phyloP scores from a whole-genome alignment of 1,140 invertebrate species.

The Phortica variegata region DNA sequence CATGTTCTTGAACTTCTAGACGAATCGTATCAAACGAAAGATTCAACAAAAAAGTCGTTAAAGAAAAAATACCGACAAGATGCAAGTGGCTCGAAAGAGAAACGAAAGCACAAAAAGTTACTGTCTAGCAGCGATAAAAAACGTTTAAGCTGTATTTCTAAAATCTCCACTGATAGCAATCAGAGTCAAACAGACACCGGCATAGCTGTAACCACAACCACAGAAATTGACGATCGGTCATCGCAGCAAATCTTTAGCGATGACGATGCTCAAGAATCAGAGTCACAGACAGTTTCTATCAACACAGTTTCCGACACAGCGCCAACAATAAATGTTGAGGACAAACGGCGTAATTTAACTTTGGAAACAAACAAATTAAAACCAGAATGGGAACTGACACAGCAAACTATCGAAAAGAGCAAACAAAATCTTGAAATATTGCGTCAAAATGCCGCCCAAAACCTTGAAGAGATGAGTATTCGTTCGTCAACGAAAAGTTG shows the following conservation, averaged over 20 bases:
- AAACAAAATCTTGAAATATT: slow-evolving; percentile 55
- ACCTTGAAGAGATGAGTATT: slow-evolving; percentile 28
- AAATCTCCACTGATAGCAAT: slow-evolving; percentile 53
- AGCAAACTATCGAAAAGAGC: slow-evolving; percentile 49
- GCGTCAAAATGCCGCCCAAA: slow-evolving; percentile 39
- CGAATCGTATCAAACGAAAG: slow-evolving; percentile 19
- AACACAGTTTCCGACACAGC: slow-evolving; percentile 12
- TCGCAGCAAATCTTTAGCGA: slow-evolving; percentile 13
- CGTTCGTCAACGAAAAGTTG: slow-evolving; percentile 43
- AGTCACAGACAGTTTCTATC: slow-evolving; percentile 9
- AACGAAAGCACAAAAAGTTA: slow-evolving; percentile 35
- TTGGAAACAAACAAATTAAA: slow-evolving; percentile 44
- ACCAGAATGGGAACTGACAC: slow-evolving; percentile 30
- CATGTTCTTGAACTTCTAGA: background rate
- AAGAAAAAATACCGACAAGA: background rate
- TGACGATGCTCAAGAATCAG: slow-evolving; percentile 12
- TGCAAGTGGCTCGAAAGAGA: slow-evolving; percentile 12
- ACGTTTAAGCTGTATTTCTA: slow-evolving; percentile 51
- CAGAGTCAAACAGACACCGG: slow-evolving; percentile 29
- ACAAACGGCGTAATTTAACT: slow-evolving; percentile 53
- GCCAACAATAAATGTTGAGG: slow-evolving; percentile 47
- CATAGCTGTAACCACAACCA: slow-evolving; percentile 9
- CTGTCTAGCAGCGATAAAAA: slow-evolving; percentile 40
- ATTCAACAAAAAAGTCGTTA: background rate
- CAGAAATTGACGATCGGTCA: background rate